Evolutionary conservation across 2,888 invertebrate genomes (phyloP).

Genomic region (Dynastes grantii): DNA sequence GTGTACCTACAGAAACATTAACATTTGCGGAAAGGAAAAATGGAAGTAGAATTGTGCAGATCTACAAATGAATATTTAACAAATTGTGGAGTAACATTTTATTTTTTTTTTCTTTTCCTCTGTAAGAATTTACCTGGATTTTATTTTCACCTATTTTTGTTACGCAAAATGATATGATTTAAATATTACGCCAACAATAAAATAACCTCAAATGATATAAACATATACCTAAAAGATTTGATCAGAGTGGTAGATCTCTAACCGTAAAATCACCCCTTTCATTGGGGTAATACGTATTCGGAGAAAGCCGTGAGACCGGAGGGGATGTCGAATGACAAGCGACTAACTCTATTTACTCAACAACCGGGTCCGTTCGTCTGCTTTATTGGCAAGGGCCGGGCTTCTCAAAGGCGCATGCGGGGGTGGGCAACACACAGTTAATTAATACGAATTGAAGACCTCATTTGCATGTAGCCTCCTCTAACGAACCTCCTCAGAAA

Average conservation of each 20-base stretch:
- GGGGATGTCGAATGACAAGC: slow-evolving; percentile 64
- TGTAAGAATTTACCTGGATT: too few relatives aligned
- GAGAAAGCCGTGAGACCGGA: slow-evolving; percentile 53
- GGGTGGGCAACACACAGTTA: slow-evolving; percentile 64
- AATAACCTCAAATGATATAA: too few relatives aligned
- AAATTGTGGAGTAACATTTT: too few relatives aligned
- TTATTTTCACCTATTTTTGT: too few relatives aligned
- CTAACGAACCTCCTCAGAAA: slow-evolving; percentile 58
- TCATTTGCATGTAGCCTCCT: slow-evolving; percentile 65
- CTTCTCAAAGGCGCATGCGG: slow-evolving; percentile 63
- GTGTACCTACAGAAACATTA: too few relatives aligned
- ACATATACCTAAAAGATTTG: slow-evolving; percentile 24
- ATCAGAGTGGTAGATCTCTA: slow-evolving; percentile 52
- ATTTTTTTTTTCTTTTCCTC: too few relatives aligned
- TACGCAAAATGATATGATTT: background rate
- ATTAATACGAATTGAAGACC: slow-evolving; percentile 67
- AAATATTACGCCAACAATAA: too few relatives aligned
- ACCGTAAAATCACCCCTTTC: slow-evolving; percentile 57
- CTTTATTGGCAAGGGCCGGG: slow-evolving; percentile 66
- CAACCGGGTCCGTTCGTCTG: slow-evolving; percentile 61
- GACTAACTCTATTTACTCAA: slow-evolving; percentile 67
- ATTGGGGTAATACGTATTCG: slow-evolving; percentile 48
- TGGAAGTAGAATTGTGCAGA: too few relatives aligned
- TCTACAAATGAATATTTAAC: too few relatives aligned
- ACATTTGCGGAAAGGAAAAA: too few relatives aligned